Evolutionary conservation across 1,140 invertebrate species (phyloP), one percentile per base, ranked within the genome.

Genomic region (Drosophila truncata): DNA sequence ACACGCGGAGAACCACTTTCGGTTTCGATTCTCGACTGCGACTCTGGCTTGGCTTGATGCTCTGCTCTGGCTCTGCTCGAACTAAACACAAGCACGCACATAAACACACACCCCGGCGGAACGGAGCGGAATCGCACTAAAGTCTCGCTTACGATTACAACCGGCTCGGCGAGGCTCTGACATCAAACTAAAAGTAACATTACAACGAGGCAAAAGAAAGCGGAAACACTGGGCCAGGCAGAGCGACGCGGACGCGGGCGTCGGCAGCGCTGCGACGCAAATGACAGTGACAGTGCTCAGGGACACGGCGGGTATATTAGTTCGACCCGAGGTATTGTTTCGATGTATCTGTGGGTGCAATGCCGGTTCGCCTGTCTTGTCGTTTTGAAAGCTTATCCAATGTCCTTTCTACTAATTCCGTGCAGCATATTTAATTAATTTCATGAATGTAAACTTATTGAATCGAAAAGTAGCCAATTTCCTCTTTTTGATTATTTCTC

Each of bases 131-230:
- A 84, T 88, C 82, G 80, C 88, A 90, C 85, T 83, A 90, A 90
- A 90, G 74, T 85, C 86, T 90, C 85, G 81, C 85, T 91, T 85
- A 90, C 85, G 82, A 80, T 81, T 82, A 81, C 85, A 76, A 87
- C 85, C 85, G 78, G 85, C 78, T 90, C 84, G 84, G 64, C 72
- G 84, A 84, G 84, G 84, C 80, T 85, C 86, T 81, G 78, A 82
- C 75, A 85, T 79, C 82, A 84, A 90, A 90, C 85, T 90, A 90
- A 90, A 90, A 85, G 86, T 90, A 90, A 90, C 85, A 90, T 90
- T 90, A 91, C 85, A 84, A 83, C 84, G 66, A 70, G 66, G 63
- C 66, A 78, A 90, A 90, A 90, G 86, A 88, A 88, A 88, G 85
- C 84, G 84, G 85, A 88, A 88, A 90, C 85, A 90, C 85, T 90